Base-by-base conservation (phyloP, 2,113 vertebrate genomes). In the Turdus rufiventris region DNA sequence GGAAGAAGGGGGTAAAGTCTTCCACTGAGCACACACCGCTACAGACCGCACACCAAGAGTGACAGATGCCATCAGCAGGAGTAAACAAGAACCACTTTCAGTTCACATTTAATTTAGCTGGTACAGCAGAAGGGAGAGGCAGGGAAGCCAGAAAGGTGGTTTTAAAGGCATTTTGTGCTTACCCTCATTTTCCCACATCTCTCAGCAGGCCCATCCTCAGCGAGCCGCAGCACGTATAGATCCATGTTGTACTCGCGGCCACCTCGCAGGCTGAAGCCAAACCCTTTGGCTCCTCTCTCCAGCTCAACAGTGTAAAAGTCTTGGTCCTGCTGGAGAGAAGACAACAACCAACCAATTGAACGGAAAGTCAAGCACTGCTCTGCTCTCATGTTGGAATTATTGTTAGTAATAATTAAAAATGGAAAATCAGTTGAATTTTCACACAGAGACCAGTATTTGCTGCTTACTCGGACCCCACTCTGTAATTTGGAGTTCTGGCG, bases 221-320 rank as follows among this genome's bases (percentile, higher is more conserved):
- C 99, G 75, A 99, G 98, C 93, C 99, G 98, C 97, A 99, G 96
- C 76, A 99, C 99, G 23, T 99, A 99, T 85, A 99, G 99, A 95
- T 99, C 99, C 99, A 99, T 99, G 91, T 99, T 99, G 96, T 99
- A 99, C 87, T 99, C 99, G 85, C 98, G 98, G 65, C 99, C 99
- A 17, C 99, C 99, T 86, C 99, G 98, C 95, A 99, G 98, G 95
- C 99, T 99, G 95, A 99, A 99, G 92, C 99, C 99, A 91, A 99
- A 99, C n/a, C 99, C 99, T 98, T 99, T 99, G 97, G 97, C 98
- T 98, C 99, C 99, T 96, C 99, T 98, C 96, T 99, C 99, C 96
- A 99, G 97, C 94, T 99, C 99, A 97, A 99, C 99, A 10, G 99
- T 99, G 95, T 99, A 99, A 95, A 99, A 98, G 85, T 99, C 99